Base-by-base conservation (phyloP, 2,888 invertebrate species). In the Drosophila dives region DNA sequence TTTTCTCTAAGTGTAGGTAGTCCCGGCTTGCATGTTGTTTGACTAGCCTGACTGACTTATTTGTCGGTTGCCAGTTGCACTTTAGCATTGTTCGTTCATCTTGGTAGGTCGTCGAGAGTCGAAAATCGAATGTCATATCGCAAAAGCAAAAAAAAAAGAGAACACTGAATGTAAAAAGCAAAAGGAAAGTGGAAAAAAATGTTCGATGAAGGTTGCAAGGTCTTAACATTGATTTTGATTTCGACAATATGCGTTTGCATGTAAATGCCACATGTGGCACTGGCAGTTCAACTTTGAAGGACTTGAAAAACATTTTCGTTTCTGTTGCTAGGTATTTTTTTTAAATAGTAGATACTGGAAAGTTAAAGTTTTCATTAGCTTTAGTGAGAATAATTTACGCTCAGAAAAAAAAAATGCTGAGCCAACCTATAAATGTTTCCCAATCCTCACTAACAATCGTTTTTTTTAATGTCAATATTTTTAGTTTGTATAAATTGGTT, bases 1-100 rank as follows among this genome's bases (percentile, higher is more conserved):
- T 45, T 20, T 42, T 42, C 15, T 45, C 7, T 15, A 7, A 20
- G 15, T 45, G 54, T 58, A 59, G 73, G 64, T 61, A 61, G 69
- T 48, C 69, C 78, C 84, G 70, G 90, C 70, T 72, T 84, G 90
- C 88, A 89, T 79, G 83, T 82, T 85, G 69, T 68, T 73, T 81
- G 77, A 78, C 77, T 78, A 73, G 67, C 70, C 73, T 77, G 55
- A 29, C 17, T 29, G 26, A n/a, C 26, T 53, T 53, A 40, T 59
- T 69, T 50, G 29, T 15, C 50, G 58, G 55, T 51, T 78, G 85
- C 63, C 75, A 76, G 77, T 66, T 71, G 76, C 74, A 77, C 69
- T 78, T 72, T 62, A 75, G 72, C 63, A 70, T 63, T 64, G 49
- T 64, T 55, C 61, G 64, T 68, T 83, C 80, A 76, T 86, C 86